Conservation (phyloP, 1,140 invertebrate genomes). For the Zaprionus nigranus region DNA sequence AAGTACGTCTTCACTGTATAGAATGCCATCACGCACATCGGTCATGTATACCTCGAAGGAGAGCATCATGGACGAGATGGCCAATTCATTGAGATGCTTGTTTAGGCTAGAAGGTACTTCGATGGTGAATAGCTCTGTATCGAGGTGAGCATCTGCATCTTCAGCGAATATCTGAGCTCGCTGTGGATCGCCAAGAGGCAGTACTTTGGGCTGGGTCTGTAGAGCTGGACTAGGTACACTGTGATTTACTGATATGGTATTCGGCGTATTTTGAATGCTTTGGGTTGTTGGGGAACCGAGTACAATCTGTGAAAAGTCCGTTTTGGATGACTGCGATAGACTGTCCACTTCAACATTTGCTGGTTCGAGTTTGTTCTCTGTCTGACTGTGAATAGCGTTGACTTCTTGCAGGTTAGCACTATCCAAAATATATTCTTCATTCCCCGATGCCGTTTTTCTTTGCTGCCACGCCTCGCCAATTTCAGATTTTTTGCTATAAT, state of each 20-base stretch:
- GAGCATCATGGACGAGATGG: conserved; percentile 72
- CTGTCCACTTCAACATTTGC: background rate
- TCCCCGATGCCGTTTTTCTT: background rate
- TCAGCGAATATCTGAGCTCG: conserved; percentile 5
- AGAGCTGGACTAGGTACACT: conserved; percentile 3
- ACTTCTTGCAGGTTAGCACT: background rate
- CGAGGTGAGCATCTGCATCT: background rate
- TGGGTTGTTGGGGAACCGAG: conserved; percentile 1
- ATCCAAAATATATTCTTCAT: background rate
- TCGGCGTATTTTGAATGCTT: conserved; percentile 1
- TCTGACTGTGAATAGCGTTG: background rate
- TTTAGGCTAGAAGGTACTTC: conserved; percentile 52
- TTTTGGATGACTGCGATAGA: background rate
- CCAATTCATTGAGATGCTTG: conserved; percentile 59
- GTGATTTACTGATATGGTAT: background rate
- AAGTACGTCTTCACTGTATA: background rate
- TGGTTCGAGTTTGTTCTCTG: background rate
- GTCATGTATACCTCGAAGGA: conserved; percentile 80
- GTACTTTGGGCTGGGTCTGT: background rate
- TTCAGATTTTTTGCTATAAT: conserved; percentile 27
- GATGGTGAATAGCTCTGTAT: conserved; percentile 42
- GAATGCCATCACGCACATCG: conserved; percentile 60
- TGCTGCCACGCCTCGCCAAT: background rate
- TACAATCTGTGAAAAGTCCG: conserved; percentile 19
- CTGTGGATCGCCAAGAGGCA: conserved; percentile 29